Base-by-base conservation (phyloP, 1,140 invertebrate species). In the Helicorthomorpha holstii region DNA sequence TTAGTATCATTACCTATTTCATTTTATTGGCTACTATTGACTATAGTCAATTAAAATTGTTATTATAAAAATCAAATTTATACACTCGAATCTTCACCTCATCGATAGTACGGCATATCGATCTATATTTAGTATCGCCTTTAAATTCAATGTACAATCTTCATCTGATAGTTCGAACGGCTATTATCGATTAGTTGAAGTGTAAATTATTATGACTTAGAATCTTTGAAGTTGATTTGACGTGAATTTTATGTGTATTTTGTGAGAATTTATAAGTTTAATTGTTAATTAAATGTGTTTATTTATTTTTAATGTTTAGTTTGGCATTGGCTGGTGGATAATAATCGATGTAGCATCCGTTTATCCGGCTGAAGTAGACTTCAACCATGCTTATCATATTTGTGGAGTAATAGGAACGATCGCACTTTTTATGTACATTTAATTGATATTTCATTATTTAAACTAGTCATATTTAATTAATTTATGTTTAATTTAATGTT, bases 241-340 rank as follows among this genome's bases (percentile, higher is more conserved):
- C 44, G 29, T 54, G 54, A 47, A 16, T 38, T 26, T 34, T 43
- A 27, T 25, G 54, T 47, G 27, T 53, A 7, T 1, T 44, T 47
- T 27, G 27, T 23, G 44, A 19, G 10, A 53, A 7, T 7, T 7
- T 7, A 7, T 7, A 34, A 16, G 7, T 16, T 16, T 34, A 7
- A 16, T 7, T 16, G 29, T 34, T 34, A 16, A 47, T 56, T 3
- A 24, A 27, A 14, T 49, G 29, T 54, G 54, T 49, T 19, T 38
- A 24, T 34, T 43, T 38, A 21, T 56, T 47, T 29, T 53, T 12
- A 2, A 38, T 47, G 22, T 57, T 58, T 54, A 93, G 91, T 97
- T 97, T 70, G 94, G 90, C 60, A 72, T 79, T 54, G 94, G 92
- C 29, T 97, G 94, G 92, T 98, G 95, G 94, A 80, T 94, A 48